Percentiles rank a stretch among this genome's conserved stretches.
These are phyloP conservation scores for Dolichoris vasculosae DNA, from an alignment of 1,140 invertebrate species.

Conservation along the genomic window DNA sequence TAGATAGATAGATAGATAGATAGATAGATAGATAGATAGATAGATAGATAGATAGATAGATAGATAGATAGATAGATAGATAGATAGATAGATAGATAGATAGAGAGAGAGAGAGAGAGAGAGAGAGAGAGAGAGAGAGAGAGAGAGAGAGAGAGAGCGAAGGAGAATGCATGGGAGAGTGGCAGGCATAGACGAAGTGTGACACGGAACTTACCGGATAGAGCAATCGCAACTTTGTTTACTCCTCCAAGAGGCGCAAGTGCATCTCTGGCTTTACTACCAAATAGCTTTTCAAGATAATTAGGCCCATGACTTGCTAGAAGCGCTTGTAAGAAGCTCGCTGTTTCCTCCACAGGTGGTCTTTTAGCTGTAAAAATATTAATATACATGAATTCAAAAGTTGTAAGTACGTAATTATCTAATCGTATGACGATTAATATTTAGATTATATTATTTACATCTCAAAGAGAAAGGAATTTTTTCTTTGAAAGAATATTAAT, in stretches of 20 bases:
- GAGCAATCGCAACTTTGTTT: conserved; percentile 93
- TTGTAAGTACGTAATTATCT: too few species aligned
- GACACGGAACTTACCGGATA: conserved; percentile 91
- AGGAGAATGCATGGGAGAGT: neutral
- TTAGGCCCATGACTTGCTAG: conserved; percentile 95
- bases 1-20: too few species aligned
- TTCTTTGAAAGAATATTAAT: too few species aligned
- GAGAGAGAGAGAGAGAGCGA: too few species aligned
- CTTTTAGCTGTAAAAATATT: conserved; percentile 85
- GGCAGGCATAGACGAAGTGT: neutral
- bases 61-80: too few species aligned
- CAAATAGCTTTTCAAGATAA: conserved; percentile 96
- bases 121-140: too few species aligned
- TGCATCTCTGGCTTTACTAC: conserved; percentile 92
- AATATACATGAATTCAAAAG: conserved; percentile 28
- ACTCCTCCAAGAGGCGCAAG: conserved; percentile 92
- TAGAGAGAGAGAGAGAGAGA: too few species aligned
- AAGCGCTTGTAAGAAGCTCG: conserved; percentile 93
- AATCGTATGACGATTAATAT: too few species aligned
- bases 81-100: too few species aligned
- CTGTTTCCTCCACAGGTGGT: conserved; percentile 96
- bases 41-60: too few species aligned
- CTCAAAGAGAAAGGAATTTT: neutral
- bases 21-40: too few species aligned
- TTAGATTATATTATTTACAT: neutral